Base-by-base conservation (phyloP, 1,140 invertebrate species). In the Spodoptera litura region DNA sequence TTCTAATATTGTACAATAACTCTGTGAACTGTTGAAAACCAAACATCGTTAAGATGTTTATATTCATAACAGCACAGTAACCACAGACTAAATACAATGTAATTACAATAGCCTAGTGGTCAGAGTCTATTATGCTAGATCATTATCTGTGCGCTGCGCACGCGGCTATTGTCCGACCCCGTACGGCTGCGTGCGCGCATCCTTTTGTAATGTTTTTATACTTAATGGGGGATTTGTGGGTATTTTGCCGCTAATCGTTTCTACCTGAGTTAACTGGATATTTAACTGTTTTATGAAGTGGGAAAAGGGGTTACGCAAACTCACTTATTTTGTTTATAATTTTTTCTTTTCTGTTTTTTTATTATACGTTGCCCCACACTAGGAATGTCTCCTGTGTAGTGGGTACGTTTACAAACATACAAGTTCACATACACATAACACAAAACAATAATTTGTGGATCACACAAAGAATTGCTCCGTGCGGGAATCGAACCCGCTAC, bases 71-170 rank as follows among this genome's bases (percentile, higher is more conserved):
- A 52, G 4, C 35, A 15, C 38, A 13, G 12, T 15, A 11, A 25
- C 31, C 11, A 62, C 27, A 35, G 38, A 15, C 59, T 49, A 70
- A 70, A 70, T 70, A 70, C 66, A 31, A 11, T 31, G 66, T 70
- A 70, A 70, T 70, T 70, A 70, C 44, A 51, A 66, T 66, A 66
- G 20, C 44, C 49, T 51, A 51, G 62, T 3, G 49, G 31, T 31
- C 49, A 27, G 49, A 51, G 11, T 31, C 49, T 31, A 70, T 70
- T 70, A 49, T 70, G 11, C 4, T 27, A 31, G 49, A 52, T 52
- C 44, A 66, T 66, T 38, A 68, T 68, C 15, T 68, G 31, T n/a
- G 66, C 8, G 49, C 10, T 52, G 64, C 64, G 66, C 66, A 70
- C 66, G 66, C 49, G 66, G 8, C 66, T 64, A 64, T 64, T 64